phyloP scores from a whole-genome alignment of 2,113 vertebrate species.

The Podarcis raffonei region DNA sequence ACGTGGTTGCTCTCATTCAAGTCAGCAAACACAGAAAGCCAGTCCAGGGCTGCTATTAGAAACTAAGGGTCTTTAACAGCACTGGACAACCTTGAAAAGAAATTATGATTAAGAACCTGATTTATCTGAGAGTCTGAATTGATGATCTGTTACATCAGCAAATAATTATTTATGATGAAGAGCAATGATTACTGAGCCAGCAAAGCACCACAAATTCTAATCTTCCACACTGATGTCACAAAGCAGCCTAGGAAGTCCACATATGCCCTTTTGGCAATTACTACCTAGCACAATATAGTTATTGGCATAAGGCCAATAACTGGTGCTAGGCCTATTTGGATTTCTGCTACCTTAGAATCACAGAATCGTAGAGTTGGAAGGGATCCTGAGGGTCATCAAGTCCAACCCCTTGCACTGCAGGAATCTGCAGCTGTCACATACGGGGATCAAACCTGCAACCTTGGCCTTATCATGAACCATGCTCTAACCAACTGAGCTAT shows the following conservation, averaged over 20 bases:
- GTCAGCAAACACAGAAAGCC: neutral
- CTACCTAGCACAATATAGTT: neutral
- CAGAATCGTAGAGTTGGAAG: too few relatives aligned
- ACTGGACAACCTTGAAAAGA: neutral
- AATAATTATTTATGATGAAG: neutral
- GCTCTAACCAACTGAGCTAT: too few relatives aligned
- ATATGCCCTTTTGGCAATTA: neutral
- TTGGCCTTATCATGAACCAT: too few relatives aligned
- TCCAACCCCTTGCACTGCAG: too few relatives aligned
- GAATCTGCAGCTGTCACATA: too few relatives aligned
- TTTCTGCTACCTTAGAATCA: too few relatives aligned
- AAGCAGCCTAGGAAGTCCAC: neutral
- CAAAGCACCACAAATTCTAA: neutral
- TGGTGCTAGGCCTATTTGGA: too few relatives aligned
- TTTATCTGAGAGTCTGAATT: conserved; percentile 29
- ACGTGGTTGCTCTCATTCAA: neutral
- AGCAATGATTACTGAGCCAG: neutral
- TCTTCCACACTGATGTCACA: neutral
- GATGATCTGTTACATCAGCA: neutral
- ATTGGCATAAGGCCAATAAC: neutral
- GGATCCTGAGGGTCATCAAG: too few relatives aligned
- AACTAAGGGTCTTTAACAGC: neutral
- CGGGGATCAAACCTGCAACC: too few relatives aligned
- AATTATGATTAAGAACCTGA: conserved; percentile 11
- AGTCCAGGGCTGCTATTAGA: neutral